Evolutionary conservation across 2,888 invertebrate species (phyloP).

Genomic region (Platycnemis pennipes): DNA sequence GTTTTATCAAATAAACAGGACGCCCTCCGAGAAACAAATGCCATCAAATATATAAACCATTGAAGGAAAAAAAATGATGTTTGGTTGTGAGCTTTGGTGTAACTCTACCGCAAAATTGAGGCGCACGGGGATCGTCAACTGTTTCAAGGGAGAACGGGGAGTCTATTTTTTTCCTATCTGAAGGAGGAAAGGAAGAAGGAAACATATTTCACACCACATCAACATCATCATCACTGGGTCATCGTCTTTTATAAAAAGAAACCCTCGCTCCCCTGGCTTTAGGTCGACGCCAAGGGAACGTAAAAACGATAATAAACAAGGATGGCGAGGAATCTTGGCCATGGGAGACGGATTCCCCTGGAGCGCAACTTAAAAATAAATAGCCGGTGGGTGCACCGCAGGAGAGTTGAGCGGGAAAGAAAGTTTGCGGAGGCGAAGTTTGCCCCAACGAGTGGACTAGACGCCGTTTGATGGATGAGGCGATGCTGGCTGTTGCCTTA

Average conservation of each 20-base stretch:
- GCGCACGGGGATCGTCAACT: background rate
- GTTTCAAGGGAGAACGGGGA: background rate
- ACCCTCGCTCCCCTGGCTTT: background rate
- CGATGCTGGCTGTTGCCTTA: background rate
- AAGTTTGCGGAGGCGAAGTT: background rate
- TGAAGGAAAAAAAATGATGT: background rate
- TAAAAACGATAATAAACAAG: constrained; percentile 43
- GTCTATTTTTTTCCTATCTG: background rate
- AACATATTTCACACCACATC: constrained; percentile 34
- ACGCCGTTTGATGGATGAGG: constrained; percentile 59
- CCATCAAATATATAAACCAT: background rate
- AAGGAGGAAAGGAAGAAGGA: background rate
- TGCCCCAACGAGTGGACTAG: constrained; percentile 40
- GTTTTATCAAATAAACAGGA: background rate
- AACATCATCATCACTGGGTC: constrained; percentile 21
- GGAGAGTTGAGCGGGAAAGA: background rate
- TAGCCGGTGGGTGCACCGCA: background rate
- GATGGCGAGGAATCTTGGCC: background rate
- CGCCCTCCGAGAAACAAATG: background rate
- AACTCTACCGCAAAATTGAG: background rate
- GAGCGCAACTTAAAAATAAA: background rate
- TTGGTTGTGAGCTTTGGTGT: background rate
- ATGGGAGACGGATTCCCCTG: background rate
- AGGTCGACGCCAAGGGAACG: background rate
- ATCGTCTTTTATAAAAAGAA: background rate